Percentiles rank a stretch among this genome's conserved stretches.
These are phyloP conservation scores for Limnodromus scolopaceus DNA, from an alignment of 2,797 vertebrate species.

Conservation along the genomic window DNA sequence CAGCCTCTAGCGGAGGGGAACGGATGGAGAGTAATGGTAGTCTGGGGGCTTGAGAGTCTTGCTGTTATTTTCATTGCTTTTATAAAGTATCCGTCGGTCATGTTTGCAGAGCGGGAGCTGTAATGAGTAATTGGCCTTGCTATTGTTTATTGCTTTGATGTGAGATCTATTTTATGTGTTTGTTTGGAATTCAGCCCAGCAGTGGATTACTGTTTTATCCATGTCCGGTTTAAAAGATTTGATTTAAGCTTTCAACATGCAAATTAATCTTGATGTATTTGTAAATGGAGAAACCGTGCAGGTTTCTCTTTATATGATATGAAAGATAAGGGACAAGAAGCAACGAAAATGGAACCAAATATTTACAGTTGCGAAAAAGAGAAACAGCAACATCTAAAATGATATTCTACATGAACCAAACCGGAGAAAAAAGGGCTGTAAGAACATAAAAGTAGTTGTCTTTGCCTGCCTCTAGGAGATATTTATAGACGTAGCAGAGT, in stretches of 20 bases:
- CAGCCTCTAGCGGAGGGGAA: background rate
- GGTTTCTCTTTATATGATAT: constrained; percentile 50
- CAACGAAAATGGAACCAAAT: constrained; percentile 45
- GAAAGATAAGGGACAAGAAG: constrained; percentile 41
- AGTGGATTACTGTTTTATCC: constrained; percentile 68
- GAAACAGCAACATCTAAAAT: constrained; percentile 15
- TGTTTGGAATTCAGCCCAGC: constrained; percentile 59
- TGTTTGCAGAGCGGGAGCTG: background rate
- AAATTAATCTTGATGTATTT: constrained; percentile 66
- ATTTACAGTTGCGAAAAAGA: constrained; percentile 47
- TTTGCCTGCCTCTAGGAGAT: background rate
- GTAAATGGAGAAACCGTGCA: constrained; percentile 27
- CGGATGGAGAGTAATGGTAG: background rate
- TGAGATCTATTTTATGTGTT: constrained; percentile 44
- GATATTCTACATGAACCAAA: background rate
- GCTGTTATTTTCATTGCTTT: background rate
- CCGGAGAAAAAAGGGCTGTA: background rate
- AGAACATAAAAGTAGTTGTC: background rate
- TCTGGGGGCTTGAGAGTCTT: background rate
- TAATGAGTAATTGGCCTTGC: background rate
- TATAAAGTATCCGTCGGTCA: constrained; percentile 12
- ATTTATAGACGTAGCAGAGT: background rate
- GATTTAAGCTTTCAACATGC: constrained; percentile 68
- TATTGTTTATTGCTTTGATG: constrained; percentile 47
- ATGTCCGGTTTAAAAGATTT: constrained; percentile 61